phyloP scores from a whole-genome alignment of 2,113 vertebrate genomes.

The Apistogramma diplotaenia region DNA sequence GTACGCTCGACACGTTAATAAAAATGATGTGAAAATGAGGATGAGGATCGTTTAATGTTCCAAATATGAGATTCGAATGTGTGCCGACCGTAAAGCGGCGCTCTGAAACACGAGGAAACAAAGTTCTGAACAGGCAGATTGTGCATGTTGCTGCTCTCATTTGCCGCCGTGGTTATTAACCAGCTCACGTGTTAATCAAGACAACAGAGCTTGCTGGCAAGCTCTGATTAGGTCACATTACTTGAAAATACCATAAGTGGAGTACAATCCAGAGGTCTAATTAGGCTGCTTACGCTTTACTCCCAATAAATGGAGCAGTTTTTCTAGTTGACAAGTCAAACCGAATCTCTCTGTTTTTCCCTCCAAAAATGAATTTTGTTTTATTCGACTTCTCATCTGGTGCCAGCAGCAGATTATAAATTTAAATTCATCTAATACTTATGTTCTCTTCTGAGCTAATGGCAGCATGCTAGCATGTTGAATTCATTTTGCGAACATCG shows the following conservation, averaged over 20 bases:
- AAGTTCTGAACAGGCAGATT: neutral
- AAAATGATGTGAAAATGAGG: neutral
- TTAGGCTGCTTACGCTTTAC: neutral
- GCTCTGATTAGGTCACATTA: constrained; percentile 30
- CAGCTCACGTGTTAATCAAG: neutral
- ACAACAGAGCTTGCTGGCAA: constrained; percentile 61
- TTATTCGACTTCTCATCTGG: neutral
- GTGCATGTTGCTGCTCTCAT: neutral
- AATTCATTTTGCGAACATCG: neutral
- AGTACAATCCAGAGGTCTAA: neutral
- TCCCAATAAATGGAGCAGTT: neutral
- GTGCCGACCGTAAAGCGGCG: neutral
- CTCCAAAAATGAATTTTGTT: neutral
- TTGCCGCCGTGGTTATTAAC: neutral
- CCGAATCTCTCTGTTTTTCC: neutral
- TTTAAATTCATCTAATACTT: neutral
- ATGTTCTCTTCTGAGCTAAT: neutral
- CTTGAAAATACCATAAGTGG: constrained; percentile 2
- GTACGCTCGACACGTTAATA: neutral
- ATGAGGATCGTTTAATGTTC: neutral
- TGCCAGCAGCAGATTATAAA: neutral
- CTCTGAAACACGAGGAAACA: neutral
- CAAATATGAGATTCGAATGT: constrained; percentile 5
- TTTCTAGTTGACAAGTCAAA: neutral
- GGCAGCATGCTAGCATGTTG: neutral